These are phyloP conservation scores for Limosa lapponica DNA, from an alignment of 2,797 vertebrate genomes.

Conservation along the genomic window DNA sequence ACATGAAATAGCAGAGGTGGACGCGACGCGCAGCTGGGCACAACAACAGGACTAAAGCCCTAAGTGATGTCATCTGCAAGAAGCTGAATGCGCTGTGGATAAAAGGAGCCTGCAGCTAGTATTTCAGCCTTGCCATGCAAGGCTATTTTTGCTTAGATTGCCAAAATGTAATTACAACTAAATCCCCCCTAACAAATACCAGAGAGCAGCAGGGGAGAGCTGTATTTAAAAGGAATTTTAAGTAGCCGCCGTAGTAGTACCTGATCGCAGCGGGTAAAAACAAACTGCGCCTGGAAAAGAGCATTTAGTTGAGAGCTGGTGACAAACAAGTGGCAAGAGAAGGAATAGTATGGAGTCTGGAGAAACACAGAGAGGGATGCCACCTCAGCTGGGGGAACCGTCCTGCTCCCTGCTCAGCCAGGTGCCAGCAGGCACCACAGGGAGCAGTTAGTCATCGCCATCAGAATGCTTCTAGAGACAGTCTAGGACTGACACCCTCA, in stretches of 20 bases:
- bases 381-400: background rate
- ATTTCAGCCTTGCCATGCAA: conserved; percentile 27
- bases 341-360: background rate
- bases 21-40: conserved; percentile 28
- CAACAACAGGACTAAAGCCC: conserved; percentile 36
- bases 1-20: conserved; percentile 36
- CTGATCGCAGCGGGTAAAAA: background rate
- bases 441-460: background rate
- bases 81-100: conserved; percentile 40
- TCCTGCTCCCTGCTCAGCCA: background rate
- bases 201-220: conserved; percentile 54
- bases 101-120: conserved; percentile 50
- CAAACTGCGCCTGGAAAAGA: background rate
- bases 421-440: background rate
- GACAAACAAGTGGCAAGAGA: background rate
- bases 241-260: background rate
- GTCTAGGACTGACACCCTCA: background rate
- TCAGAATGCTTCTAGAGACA: background rate
- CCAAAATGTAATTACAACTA: conserved; percentile 64
- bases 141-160: conserved; percentile 60
- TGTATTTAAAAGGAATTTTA: conserved; percentile 61
- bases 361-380: background rate
- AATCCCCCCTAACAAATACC: conserved; percentile 64
- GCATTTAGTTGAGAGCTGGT: background rate
- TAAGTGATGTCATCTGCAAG: conserved; percentile 63